Evolutionary conservation across 2,113 vertebrate genomes (phyloP).

Genomic region (Gnathonemus echidnorhynchus): DNA sequence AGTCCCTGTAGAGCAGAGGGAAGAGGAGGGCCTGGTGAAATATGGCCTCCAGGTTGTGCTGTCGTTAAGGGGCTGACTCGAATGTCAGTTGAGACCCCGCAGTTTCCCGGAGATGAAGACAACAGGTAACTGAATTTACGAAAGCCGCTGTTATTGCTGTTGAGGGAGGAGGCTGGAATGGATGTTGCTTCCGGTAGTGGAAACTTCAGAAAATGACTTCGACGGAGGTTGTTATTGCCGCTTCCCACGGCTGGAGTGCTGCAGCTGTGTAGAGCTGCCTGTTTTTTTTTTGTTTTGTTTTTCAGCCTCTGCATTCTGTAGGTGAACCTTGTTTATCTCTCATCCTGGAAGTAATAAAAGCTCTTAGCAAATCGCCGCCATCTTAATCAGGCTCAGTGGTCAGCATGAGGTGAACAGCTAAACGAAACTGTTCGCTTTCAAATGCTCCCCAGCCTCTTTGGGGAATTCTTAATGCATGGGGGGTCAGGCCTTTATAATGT

Average conservation of each 20-base stretch:
- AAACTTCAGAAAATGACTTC: slow-evolving; percentile 5
- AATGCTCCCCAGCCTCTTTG: slow-evolving; percentile 58
- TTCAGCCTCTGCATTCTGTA: slow-evolving; percentile 51
- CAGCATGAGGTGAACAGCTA: slow-evolving; percentile 61
- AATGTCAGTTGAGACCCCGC: neutral
- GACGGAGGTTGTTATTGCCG: slow-evolving; percentile 9
- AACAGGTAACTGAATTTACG: neutral
- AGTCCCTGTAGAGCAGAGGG: neutral
- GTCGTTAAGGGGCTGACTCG: neutral
- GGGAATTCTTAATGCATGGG: slow-evolving; percentile 67
- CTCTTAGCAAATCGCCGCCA: slow-evolving; percentile 43
- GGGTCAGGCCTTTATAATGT: slow-evolving; percentile 74
- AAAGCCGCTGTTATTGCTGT: neutral
- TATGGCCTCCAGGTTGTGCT: neutral
- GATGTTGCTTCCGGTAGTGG: slow-evolving; percentile 7
- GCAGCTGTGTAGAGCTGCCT: neutral
- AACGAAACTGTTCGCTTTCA: slow-evolving; percentile 64
- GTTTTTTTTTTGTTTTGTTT: slow-evolving; percentile 25
- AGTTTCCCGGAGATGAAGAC: neutral
- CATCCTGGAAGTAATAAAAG: slow-evolving; percentile 56
- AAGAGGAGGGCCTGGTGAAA: neutral
- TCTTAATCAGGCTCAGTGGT: slow-evolving; percentile 73
- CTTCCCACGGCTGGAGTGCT: neutral
- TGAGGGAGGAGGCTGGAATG: neutral
- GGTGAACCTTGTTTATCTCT: slow-evolving; percentile 63